Evolutionary conservation across 1,140 invertebrate genomes (phyloP), one percentile per base, ranked within the genome.

Genomic region (Heterodera carotae): DNA sequence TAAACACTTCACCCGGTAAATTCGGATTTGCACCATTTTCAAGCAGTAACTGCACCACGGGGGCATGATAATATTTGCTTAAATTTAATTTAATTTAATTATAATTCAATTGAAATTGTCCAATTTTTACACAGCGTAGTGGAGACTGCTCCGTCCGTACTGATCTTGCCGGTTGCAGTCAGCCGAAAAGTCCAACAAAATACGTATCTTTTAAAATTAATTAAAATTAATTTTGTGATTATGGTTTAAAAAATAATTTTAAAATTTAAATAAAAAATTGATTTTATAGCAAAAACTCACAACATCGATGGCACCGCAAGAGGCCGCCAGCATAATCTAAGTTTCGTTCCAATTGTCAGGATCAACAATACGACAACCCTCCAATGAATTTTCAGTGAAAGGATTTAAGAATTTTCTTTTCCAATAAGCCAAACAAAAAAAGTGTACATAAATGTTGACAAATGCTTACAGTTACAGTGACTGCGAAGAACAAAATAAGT

Each of bases 41-140:
- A 4, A 74, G 64, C 59, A 74, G 64, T 25, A 74, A 64, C 59
- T 74, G 72, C 12, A 74, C 72, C 34, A 74, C 72, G 22, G 39
- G 10, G 27, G 56, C 18, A 33, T 74, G 72, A 34, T 74, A 74
- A 74, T 74, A 74, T 74, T 74, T 74, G 7, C 72, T 73, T 29
- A 56, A 56, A 56, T 56, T 56, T 22, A 56, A 56, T 56, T 56
- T 56, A 56, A 22, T 56, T 43, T n/a, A n/a, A n/a, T n/a, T n/a
- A n/a, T n/a, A n/a, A n/a, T n/a, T n/a, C n/a, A n/a, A n/a, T n/a
- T n/a, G n/a, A n/a, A n/a, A n/a, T n/a, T n/a, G n/a, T n/a, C n/a
- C n/a, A n/a, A 43, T 43, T 27, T 31, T 66, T 62, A 74, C 72
- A 74, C 72, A 6, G 72, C 72, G 12, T 74, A 74, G n/a, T 74